Evolutionary conservation across 2,113 vertebrate genomes (phyloP).

Genomic region (Aldabrachelys gigantea): DNA sequence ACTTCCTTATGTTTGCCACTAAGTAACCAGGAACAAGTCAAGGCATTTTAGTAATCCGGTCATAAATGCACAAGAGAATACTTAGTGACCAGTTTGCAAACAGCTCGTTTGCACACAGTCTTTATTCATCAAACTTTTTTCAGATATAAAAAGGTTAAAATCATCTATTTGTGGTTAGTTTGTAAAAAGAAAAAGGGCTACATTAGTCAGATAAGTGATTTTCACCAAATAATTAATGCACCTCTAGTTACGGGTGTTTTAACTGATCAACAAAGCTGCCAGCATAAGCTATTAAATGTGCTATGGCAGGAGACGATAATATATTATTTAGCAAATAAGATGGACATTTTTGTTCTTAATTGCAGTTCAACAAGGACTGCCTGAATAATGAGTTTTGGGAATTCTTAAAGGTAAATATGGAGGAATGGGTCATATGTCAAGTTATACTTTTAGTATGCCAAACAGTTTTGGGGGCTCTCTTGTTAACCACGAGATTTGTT

Average conservation of each 20-base stretch:
- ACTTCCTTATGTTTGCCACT: neutral
- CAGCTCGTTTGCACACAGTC: neutral
- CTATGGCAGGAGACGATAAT: neutral
- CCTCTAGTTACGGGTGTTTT: neutral
- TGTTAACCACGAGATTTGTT: conserved; percentile 3
- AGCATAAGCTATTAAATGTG: neutral
- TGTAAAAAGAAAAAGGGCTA: neutral
- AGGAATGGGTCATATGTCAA: neutral
- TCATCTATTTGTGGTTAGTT: neutral
- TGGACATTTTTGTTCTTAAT: neutral
- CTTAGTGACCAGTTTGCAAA: neutral
- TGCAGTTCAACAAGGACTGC: neutral
- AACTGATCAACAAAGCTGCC: neutral
- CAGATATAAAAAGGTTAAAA: neutral
- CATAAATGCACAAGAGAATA: no score
- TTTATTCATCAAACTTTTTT: neutral
- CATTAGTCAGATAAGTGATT: neutral
- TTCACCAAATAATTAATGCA: neutral
- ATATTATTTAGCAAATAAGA: neutral
- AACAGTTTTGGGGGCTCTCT: neutral
- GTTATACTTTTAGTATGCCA: neutral
- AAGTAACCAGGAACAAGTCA: neutral
- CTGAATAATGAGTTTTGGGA: neutral
- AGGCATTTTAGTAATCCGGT: neutral
- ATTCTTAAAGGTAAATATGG: neutral